Evolutionary conservation across 2,888 invertebrate species (phyloP), one percentile per base, ranked within the genome.

Genomic region (Ophion ellenae): DNA sequence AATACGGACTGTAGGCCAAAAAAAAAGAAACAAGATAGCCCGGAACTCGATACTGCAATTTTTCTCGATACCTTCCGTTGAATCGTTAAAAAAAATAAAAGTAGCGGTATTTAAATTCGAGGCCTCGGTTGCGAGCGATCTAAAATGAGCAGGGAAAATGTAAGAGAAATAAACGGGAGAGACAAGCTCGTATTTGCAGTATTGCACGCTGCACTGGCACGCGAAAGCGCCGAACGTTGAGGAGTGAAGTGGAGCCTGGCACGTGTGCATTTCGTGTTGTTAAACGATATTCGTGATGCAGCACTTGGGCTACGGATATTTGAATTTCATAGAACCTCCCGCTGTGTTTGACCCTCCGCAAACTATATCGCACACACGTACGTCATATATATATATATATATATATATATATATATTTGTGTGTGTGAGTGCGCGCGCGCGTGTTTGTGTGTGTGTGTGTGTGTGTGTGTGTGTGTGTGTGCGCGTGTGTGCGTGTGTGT

Each of bases 271-370:
- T 80, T 69, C 83, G 83, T 84, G 83, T 84, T 84, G 79, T 80
- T 84, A 75, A 84, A 84, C 79, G 83, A 84, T 84, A 84, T 84
- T 84, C 83, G 83, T 84, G 83, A 84, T 84, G 83, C 83, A 84
- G 79, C 64, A 80, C 83, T 80, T 79, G 83, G 70, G 74, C 75
- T 79, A 84, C 83, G 74, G 83, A 84, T 84, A 84, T 84, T 84
- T 84, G 79, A 84, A 84, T 84, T 84, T 84, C 83, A 84, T 84
- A 80, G 83, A 84, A 70, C 75, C 83, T 79, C 73, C 70, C 70
- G 74, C 79, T 84, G 63, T 80, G 40, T 40, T 80, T 61, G 75
- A 84, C 83, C 75, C 74, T 84, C 40, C 17, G 70, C 32, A 20
- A 36, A 32, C 61, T 63, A 17, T 57, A 59, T 73, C 10, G 20